phyloP scores from a whole-genome alignment of 2,888 invertebrate species.

The Agriopis aurantiaria region DNA sequence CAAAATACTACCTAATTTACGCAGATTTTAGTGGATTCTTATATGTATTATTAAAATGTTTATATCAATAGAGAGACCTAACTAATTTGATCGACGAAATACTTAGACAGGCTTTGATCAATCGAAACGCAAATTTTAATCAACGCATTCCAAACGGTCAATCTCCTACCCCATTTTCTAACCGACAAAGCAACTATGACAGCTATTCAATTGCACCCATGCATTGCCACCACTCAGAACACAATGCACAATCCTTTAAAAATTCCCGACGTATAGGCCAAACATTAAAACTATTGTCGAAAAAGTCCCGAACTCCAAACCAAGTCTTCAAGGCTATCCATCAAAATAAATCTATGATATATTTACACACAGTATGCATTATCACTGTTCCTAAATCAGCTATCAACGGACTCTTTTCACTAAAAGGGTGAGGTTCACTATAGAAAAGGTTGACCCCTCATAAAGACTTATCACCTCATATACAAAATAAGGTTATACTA shows the following conservation, averaged over 20 bases:
- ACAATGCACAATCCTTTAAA: constrained; percentile 55
- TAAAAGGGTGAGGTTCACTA: constrained; percentile 85
- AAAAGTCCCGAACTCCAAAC: constrained; percentile 49
- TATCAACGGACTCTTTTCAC: constrained; percentile 87
- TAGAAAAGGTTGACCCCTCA: constrained; percentile 87
- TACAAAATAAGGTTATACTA: constrained; percentile 86
- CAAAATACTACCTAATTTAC: too few relatives aligned
- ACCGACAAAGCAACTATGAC: constrained; percentile 71
- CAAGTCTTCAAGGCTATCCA: constrained; percentile 69
- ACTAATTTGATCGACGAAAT: neutral
- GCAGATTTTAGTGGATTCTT: neutral
- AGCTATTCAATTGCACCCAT: constrained; percentile 64
- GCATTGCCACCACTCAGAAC: constrained; percentile 46
- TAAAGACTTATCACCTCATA: constrained; percentile 87
- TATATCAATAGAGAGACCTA: neutral
- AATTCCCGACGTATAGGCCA: constrained; percentile 60
- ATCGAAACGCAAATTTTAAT: constrained; percentile 69
- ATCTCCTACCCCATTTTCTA: constrained; percentile 51
- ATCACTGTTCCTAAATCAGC: constrained; percentile 86
- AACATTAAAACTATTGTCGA: constrained; percentile 41
- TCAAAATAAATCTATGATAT: constrained; percentile 85
- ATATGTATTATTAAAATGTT: too few relatives aligned
- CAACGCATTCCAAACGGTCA: constrained; percentile 69
- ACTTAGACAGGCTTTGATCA: constrained; percentile 50
- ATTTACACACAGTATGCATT: constrained; percentile 84